Base-by-base conservation (phyloP, 2,888 invertebrate species). In the Pasiphila rectangulata region DNA sequence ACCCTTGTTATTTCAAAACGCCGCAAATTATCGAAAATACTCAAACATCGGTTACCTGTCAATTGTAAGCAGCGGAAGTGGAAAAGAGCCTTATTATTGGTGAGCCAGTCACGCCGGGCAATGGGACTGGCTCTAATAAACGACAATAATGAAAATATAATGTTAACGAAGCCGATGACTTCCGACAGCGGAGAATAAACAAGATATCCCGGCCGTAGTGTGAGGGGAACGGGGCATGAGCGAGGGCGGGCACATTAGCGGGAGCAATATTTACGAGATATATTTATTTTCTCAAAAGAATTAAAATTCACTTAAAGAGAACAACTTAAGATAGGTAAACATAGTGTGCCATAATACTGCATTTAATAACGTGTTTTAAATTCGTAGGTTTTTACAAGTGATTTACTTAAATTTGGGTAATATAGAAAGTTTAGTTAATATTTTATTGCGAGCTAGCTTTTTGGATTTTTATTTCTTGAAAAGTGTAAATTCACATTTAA, bases 111-210 rank as follows among this genome's bases (percentile, higher is more conserved):
- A 77, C 57, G 53, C 49, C 54, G 59, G 59, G 69, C 74, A 70
- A 73, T 68, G 67, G 58, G 38, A 43, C 38, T 48, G 49, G 48
- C n/a, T n/a, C n/a, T 32, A 21, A 61, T 68, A 67, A 68, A 32
- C 32, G 32, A 32, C 17, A 32, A 32, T 66, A 64, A 76, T 69
- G 75, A 74, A 75, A 77, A 80, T 77, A 75, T 73, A 64, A 67
- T 60, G 69, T 59, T 74, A 72, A 72, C 70, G 72, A 75, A 71
- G 68, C 61, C 62, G 64, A 64, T 65, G 63, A 72, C 75, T 76
- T 80, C 79, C 77, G 77, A 71, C 77, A 70, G 60, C 65, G 51
- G 61, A 71, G 68, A 76, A 71, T 79, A 80, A 83, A 83, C 81
- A 82, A 65, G 67, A 63, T 58, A 57, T 56, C 64, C 57, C 62